A percentile compares a stretch with the other conserved stretches of the same genome.
These are phyloP conservation scores for Dipodomys ordii DNA, from an alignment of 2,113 vertebrate species.

Conservation along the genomic window DNA sequence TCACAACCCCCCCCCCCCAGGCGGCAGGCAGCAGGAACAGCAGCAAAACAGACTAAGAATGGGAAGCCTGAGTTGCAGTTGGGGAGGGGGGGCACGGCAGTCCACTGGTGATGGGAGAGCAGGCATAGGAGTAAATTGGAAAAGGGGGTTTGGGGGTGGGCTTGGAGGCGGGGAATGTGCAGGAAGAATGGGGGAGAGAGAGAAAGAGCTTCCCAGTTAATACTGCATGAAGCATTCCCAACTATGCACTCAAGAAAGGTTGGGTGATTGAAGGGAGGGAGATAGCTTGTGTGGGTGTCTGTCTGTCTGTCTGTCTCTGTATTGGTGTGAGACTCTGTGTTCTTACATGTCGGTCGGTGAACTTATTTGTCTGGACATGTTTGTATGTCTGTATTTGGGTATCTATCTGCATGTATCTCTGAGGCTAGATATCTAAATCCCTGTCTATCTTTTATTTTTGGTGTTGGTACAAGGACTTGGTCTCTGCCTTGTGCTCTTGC, in stretches of 20 bases:
- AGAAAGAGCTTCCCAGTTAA: not conserved
- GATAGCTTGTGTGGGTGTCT: not conserved
- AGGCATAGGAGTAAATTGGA: not conserved
- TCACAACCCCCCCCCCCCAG: conserved; percentile 65
- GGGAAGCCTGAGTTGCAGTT: conserved; percentile 48
- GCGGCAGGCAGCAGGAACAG: conserved; percentile 60
- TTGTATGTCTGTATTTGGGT: not conserved
- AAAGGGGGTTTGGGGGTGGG: conserved; percentile 60
- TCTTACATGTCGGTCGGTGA: not conserved
- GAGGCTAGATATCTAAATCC: not conserved
- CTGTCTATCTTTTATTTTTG: not conserved
- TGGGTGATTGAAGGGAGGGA: not conserved
- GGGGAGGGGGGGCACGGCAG: conserved; percentile 55
- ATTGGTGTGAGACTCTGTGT: not conserved
- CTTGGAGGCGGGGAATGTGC: not conserved
- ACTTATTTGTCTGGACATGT: not conserved
- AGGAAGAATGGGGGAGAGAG: not conserved
- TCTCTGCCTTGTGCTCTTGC: too few relatives aligned
- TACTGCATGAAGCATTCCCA: not conserved
- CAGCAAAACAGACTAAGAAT: conserved; percentile 58
- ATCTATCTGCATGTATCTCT: not conserved
- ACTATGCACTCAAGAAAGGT: not conserved
- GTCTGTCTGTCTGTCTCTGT: not conserved
- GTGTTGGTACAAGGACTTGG: too few relatives aligned
- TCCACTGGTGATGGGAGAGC: not conserved